phyloP scores from a whole-genome alignment of 2,113 vertebrate species.

The Acinonyx jubatus region DNA sequence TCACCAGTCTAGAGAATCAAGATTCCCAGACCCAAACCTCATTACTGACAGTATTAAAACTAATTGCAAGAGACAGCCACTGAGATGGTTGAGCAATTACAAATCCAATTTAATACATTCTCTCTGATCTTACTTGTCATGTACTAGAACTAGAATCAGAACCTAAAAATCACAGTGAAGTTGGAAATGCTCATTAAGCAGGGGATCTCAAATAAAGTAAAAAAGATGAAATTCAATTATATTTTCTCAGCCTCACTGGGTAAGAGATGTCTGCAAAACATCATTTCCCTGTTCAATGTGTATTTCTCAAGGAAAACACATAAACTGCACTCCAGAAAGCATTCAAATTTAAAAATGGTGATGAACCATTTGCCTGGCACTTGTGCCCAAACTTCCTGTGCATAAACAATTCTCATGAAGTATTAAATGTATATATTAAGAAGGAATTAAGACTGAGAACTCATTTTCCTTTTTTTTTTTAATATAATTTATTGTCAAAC shows the following conservation, averaged over 20 bases:
- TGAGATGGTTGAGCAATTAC: not conserved
- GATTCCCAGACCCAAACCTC: not conserved
- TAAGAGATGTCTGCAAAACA: constrained; percentile 30
- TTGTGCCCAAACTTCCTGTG: not conserved
- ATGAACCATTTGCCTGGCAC: not conserved
- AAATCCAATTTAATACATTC: not conserved
- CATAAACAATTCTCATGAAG: not conserved
- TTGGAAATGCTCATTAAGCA: constrained; percentile 30
- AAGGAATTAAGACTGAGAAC: not conserved
- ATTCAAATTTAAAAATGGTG: not conserved
- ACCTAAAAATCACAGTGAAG: not conserved
- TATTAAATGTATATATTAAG: not conserved
- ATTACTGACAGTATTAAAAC: not conserved
- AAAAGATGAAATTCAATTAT: not conserved
- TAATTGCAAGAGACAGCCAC: not conserved
- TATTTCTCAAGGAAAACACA: not conserved
- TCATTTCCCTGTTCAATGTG: not conserved
- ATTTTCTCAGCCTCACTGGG: not conserved
- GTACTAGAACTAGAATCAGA: constrained; percentile 12
- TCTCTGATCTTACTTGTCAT: constrained; percentile 3
- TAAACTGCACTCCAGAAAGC: not conserved
- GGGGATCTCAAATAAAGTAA: not conserved
- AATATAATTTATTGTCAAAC: too few relatives aligned
- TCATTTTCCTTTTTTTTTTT: not conserved
- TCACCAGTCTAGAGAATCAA: not conserved